Evolutionary conservation across 2,797 vertebrate genomes (phyloP), one percentile per base, ranked within the genome.

Genomic region (Artibeus jamaicensis): DNA sequence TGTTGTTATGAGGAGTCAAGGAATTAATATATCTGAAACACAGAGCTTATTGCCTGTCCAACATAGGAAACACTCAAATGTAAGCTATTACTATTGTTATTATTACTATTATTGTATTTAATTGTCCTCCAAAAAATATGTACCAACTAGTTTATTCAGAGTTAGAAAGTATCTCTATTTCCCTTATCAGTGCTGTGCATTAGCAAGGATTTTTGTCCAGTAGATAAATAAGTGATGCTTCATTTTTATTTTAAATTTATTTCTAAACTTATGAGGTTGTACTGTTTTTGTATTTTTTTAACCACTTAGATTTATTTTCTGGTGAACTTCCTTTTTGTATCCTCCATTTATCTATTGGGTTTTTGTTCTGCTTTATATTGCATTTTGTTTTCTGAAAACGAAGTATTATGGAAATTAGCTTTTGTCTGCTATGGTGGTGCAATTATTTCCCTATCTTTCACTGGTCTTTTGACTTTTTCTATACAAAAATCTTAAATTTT

Each of bases 391-490:
- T 19, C 10, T 50, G n/a, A 77, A 53, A 53, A 53, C 53, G 22
- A 53, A 53, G 53, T 53, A 53, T 53, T 53, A 21, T 21, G 53
- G 55, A 57, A 57, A 57, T 57, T 62, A 48, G 15, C 16, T 32
- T 89, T 91, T 46, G 67, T 76, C 26, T 91, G 32, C 48, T 82
- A 55, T 88, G 4, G 15, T 46, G 14, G 15, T 85, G 15, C 48
- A 83, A 77, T 86, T 26, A 53, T 95, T 77, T 55, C 29, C 4
- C 21, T 42, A 71, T 19, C 53, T 94, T 91, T 83, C 26, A 85
- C 82, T 90, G 94, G 87, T 15, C 37, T 95, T 90, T 95, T 89
- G 46, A 78, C 12, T 92, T 89, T 83, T 91, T 84, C 50, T 26
- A n/a, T 48, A 48, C 6, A 89, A 39, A 78, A 46, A 34, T 48